Percentiles rank a stretch among this genome's conserved stretches.
These are phyloP conservation scores for Wasmannia auropunctata DNA, from an alignment of 1,140 invertebrate species.

Conservation along the genomic window DNA sequence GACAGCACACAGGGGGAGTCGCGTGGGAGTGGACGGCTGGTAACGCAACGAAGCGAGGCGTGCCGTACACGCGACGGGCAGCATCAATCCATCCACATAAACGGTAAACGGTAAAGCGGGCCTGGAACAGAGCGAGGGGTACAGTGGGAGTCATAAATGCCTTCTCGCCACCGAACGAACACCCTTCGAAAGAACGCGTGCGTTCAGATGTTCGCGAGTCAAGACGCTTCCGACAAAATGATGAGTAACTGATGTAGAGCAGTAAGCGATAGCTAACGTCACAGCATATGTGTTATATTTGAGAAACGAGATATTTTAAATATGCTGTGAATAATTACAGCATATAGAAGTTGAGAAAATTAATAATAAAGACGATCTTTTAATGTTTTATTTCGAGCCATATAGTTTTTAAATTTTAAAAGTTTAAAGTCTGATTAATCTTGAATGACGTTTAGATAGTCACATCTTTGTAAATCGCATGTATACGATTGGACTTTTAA, in stretches of 20 bases:
- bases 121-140: constrained; percentile 53
- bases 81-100: constrained; percentile 84
- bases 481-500: not conserved
- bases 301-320: not conserved
- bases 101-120: constrained; percentile 81
- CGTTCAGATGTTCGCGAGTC: not conserved
- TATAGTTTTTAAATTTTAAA: not conserved
- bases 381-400: not conserved
- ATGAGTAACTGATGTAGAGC: not conserved
- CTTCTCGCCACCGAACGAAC: not conserved
- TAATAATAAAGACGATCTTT: not conserved
- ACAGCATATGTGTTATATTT: not conserved
- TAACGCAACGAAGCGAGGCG: constrained; percentile 83
- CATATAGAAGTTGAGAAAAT: not conserved
- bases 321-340: not conserved
- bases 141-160: constrained; percentile 31
- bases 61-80: constrained; percentile 83
- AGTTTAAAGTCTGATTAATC: not conserved
- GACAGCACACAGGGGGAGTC: constrained; percentile 67
- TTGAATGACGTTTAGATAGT: not conserved
- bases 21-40: constrained; percentile 84
- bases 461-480: not conserved
- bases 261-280: not conserved
- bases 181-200: not conserved
- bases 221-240: not conserved